Conservation (phyloP, 2,888 invertebrate genomes). For the Amphimallon solstitiale region DNA sequence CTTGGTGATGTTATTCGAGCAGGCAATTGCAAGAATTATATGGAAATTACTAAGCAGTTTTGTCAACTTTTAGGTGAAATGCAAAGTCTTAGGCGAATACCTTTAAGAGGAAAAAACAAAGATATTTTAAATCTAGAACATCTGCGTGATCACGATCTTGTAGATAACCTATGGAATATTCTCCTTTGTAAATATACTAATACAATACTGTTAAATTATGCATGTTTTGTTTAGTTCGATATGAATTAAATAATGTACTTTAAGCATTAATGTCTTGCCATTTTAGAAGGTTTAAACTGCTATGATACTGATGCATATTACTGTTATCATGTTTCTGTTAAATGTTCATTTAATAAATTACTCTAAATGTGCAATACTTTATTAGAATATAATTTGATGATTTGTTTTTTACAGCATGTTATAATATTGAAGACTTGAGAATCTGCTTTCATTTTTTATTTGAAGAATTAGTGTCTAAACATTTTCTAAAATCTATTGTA, state of each 20-base stretch:
- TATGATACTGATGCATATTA: no score
- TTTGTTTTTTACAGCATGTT: slow-evolving; percentile 44
- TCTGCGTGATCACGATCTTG: slow-evolving; percentile 36
- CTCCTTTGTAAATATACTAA: slow-evolving; percentile 40
- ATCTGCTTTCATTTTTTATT: slow-evolving; percentile 44
- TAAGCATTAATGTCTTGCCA: no score
- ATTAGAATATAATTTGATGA: not conserved
- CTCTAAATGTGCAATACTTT: no score
- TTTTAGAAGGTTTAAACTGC: no score
- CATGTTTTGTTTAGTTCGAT: no score
- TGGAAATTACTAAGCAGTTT: slow-evolving; percentile 22
- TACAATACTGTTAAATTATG: not conserved
- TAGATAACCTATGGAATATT: slow-evolving; percentile 43
- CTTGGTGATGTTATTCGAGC: slow-evolving; percentile 11
- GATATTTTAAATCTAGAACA: slow-evolving; percentile 21
- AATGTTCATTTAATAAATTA: no score
- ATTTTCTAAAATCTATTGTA: slow-evolving; percentile 38
- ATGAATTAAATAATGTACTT: no score
- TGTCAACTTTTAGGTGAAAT: slow-evolving; percentile 18
- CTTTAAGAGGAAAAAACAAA: not conserved
- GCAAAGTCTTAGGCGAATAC: not conserved
- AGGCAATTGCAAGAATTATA: slow-evolving; percentile 9
- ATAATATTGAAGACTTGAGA: slow-evolving; percentile 41
- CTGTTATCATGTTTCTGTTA: no score
- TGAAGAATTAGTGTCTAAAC: slow-evolving; percentile 40